Conservation (phyloP, 2,888 invertebrate species). For the Mythimna pallens region DNA sequence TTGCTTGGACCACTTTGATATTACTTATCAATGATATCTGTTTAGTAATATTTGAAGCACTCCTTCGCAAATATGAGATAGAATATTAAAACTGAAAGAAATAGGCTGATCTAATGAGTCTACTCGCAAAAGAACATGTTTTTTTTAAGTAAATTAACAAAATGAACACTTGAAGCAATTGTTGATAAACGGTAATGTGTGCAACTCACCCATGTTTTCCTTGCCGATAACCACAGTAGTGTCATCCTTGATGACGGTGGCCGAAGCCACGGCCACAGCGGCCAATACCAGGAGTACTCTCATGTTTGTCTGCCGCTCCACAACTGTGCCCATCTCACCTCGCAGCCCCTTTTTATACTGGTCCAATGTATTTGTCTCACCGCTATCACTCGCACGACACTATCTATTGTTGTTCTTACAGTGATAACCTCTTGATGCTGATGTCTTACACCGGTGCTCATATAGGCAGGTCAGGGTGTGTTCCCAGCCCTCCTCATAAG, state of each 20-base stretch:
- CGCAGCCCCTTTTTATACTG: conserved; percentile 76
- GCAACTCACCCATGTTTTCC: conserved; percentile 79
- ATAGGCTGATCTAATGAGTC: neutral
- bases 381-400: conserved; percentile 51
- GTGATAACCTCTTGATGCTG: conserved; percentile 56
- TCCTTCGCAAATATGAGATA: neutral
- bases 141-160: too few relatives aligned
- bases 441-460: conserved; percentile 17
- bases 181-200: neutral
- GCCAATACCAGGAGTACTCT: conserved; percentile 78
- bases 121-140: neutral
- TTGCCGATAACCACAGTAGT: conserved; percentile 76
- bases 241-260: conserved; percentile 80
- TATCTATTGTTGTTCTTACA: conserved; percentile 62
- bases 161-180: too few relatives aligned
- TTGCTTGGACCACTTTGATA: conserved; percentile 29
- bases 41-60: neutral
- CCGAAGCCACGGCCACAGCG: conserved; percentile 78
- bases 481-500: neutral
- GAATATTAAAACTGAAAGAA: neutral
- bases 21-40: neutral
- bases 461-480: conserved; percentile 7
- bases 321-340: conserved; percentile 68
- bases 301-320: conserved; percentile 69
- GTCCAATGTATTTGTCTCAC: conserved; percentile 19